Percentiles rank a stretch among this genome's conserved stretches.
Conservation (phyloP, 2,888 invertebrate species). For the Schrankia costaestrigalis region DNA sequence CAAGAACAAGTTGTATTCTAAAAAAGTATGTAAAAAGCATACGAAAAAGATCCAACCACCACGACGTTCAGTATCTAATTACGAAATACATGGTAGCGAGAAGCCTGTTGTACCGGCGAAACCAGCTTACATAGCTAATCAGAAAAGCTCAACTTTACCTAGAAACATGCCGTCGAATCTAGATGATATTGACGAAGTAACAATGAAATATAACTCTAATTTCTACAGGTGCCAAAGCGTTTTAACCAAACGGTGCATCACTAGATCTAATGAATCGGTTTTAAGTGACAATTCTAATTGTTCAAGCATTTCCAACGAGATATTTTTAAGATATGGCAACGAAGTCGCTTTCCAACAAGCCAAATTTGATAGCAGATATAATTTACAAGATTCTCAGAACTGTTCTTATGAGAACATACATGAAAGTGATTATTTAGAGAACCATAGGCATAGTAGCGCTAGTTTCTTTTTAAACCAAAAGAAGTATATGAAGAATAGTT, state of each 20-base stretch:
- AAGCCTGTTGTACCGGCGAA: constrained; percentile 65
- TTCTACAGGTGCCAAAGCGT: constrained; percentile 77
- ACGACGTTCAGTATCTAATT: constrained; percentile 87
- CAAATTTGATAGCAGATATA: constrained; percentile 66
- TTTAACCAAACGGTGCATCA: constrained; percentile 78
- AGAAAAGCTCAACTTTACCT: constrained; percentile 74
- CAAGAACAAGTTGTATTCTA: constrained; percentile 74
- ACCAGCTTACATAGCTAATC: constrained; percentile 55
- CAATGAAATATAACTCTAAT: constrained; percentile 55
- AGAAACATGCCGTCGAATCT: constrained; percentile 77
- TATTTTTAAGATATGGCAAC: constrained; percentile 74
- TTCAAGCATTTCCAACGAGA: constrained; percentile 76
- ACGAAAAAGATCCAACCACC: constrained; percentile 77
- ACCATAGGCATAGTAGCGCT: constrained; percentile 85
- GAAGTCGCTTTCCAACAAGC: constrained; percentile 75
- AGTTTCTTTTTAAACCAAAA: constrained; percentile 89
- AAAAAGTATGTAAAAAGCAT: constrained; percentile 77
- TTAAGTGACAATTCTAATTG: constrained; percentile 75
- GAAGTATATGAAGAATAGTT: constrained; percentile 81
- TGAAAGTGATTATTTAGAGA: constrained; percentile 73
- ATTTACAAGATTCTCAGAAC: constrained; percentile 72
- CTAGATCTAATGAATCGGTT: constrained; percentile 80
- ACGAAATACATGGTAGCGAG: constrained; percentile 83
- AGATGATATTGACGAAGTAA: constrained; percentile 78
- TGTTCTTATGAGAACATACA: constrained; percentile 72